These are phyloP conservation scores for Porphyrio hochstetteri DNA, from an alignment of 2,113 vertebrate species.

Conservation along the genomic window DNA sequence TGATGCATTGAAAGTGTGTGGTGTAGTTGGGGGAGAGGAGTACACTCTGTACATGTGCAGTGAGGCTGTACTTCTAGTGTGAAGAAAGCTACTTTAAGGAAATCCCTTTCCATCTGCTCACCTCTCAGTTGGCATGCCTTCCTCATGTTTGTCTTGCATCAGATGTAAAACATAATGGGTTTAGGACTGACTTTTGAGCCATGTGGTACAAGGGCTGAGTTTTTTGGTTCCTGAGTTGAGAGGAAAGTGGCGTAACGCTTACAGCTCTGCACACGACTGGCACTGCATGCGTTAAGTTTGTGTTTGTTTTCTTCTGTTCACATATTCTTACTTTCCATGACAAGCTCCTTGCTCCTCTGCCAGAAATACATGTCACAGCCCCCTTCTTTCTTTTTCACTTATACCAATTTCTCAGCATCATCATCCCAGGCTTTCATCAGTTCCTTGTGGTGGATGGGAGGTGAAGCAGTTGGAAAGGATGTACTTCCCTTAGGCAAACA, in stretches of 20 bases:
- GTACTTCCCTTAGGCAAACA: neutral
- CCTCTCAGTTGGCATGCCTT: neutral
- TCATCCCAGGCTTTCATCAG: slow-evolving; percentile 26
- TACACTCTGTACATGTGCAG: rapidly evolving
- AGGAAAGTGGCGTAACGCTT: neutral
- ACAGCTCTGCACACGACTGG: neutral
- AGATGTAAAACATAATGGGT: neutral
- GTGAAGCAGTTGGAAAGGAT: neutral
- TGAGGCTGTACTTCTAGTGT: neutral
- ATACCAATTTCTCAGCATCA: neutral
- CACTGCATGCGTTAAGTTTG: neutral
- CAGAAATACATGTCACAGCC: slow-evolving; percentile 25
- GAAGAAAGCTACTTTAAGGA: neutral
- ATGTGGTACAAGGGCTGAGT: neutral
- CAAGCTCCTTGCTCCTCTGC: neutral
- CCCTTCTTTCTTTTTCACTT: slow-evolving; percentile 11
- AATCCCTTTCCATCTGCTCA: neutral
- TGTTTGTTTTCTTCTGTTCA: slow-evolving; percentile 41
- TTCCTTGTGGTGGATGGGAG: neutral
- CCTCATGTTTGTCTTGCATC: neutral
- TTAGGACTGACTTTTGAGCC: neutral
- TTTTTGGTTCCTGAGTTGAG: neutral
- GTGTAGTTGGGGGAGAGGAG: neutral
- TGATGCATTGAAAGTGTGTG: neutral
- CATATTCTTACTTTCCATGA: neutral